These are phyloP conservation scores for Vanessa tameamea DNA, from an alignment of 1,140 invertebrate species.

Conservation along the genomic window DNA sequence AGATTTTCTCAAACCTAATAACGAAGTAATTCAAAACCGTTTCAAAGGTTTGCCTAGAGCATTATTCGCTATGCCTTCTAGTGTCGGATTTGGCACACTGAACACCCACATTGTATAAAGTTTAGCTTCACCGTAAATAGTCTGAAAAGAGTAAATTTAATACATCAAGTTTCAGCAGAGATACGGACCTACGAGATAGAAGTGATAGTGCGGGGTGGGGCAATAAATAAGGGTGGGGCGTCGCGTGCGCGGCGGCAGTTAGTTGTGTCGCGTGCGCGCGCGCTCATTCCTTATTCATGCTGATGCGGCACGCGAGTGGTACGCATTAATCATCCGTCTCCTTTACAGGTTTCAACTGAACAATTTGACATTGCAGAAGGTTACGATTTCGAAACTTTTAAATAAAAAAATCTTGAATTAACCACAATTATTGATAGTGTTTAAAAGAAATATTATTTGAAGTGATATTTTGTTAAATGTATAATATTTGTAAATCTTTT, in stretches of 20 bases:
- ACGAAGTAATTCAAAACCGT: too few relatives aligned
- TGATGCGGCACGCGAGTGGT: constrained; percentile 59
- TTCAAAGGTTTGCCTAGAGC: too few relatives aligned
- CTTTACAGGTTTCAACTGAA: constrained; percentile 33
- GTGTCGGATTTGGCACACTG: too few relatives aligned
- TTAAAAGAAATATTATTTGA: too few relatives aligned
- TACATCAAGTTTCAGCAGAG: constrained; percentile 41
- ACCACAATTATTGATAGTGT: too few relatives aligned
- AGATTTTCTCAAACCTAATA: too few relatives aligned
- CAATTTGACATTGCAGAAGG: constrained; percentile 28
- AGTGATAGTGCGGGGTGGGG: constrained; percentile 71
- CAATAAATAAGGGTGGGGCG: constrained; percentile 55
- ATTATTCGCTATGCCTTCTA: too few relatives aligned
- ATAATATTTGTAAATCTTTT: too few relatives aligned
- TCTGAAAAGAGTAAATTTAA: constrained; percentile 21
- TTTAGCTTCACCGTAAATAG: not conserved
- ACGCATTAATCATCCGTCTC: constrained; percentile 50
- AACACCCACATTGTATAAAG: too few relatives aligned
- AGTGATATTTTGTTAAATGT: too few relatives aligned
- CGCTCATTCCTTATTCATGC: constrained; percentile 79
- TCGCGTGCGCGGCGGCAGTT: constrained; percentile 73
- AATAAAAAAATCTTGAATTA: not conserved
- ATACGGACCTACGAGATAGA: constrained; percentile 64
- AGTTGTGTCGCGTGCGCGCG: constrained; percentile 75
- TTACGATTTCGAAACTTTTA: constrained; percentile 15